phyloP scores from a whole-genome alignment of 2,113 vertebrate genomes.

The Nestor notabilis region DNA sequence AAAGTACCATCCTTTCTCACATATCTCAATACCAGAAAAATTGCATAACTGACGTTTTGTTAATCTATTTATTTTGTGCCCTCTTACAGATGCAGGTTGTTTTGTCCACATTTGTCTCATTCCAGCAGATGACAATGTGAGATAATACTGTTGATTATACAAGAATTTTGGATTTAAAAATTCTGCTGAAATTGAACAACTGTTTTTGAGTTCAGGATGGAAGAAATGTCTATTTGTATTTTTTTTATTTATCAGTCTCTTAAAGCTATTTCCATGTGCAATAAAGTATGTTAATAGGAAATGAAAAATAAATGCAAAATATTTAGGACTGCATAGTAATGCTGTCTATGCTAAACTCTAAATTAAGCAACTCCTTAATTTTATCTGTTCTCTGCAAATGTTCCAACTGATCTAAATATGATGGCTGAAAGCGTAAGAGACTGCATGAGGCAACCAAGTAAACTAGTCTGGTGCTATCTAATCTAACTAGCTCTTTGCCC shows the following conservation, averaged over 20 bases:
- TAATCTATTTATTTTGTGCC: background rate
- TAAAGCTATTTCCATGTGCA: background rate
- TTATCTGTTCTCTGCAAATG: background rate
- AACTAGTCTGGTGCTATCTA: background rate
- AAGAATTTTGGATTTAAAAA: background rate
- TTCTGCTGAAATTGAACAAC: background rate
- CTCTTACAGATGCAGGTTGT: background rate
- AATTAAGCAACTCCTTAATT: background rate
- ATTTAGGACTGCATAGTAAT: background rate
- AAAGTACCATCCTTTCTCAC: background rate
- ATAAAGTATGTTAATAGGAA: background rate
- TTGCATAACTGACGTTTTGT: background rate
- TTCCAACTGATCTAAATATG: background rate
- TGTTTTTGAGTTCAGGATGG: background rate
- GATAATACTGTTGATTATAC: background rate
- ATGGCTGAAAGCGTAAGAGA: background rate
- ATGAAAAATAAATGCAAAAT: background rate
- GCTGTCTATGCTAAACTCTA: background rate
- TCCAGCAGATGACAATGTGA: background rate
- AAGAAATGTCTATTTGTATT: background rate
- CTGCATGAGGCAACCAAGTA: background rate
- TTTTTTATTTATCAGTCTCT: background rate
- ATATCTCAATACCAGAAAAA: background rate
- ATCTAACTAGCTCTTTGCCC: background rate
- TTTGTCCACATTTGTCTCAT: conserved; percentile 2